These are phyloP conservation scores for Cuculus canorus DNA, from an alignment of 2,797 vertebrate species.

Conservation along the genomic window DNA sequence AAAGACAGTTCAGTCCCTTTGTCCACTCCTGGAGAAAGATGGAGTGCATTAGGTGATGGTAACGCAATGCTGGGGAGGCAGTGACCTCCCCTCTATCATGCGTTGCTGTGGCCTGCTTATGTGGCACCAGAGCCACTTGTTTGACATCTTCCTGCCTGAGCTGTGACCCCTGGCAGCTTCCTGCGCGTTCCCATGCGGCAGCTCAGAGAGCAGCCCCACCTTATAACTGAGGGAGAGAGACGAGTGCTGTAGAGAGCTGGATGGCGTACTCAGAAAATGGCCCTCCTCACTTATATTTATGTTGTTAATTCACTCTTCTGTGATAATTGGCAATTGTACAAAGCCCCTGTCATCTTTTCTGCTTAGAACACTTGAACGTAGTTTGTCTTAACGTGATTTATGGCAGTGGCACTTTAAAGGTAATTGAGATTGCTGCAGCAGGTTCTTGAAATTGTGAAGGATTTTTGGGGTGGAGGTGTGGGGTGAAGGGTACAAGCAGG, in stretches of 20 bases:
- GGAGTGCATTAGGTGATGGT: not conserved
- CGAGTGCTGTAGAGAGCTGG: not conserved
- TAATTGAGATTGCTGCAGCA: slow-evolving; percentile 50
- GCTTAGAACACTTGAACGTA: not conserved
- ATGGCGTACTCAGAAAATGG: not conserved
- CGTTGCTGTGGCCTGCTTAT: too few relatives aligned
- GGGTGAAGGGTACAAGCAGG: not conserved
- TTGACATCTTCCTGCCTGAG: not conserved
- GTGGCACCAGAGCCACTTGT: not conserved
- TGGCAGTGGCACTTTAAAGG: not conserved
- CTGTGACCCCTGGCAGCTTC: not conserved
- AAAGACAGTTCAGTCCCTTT: not conserved
- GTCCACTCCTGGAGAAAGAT: not conserved
- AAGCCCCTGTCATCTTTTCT: not conserved
- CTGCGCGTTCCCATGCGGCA: fast-evolving
- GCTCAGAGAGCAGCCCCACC: not conserved
- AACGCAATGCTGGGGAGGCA: not conserved
- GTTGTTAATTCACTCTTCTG: slow-evolving; percentile 30
- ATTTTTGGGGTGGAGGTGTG: not conserved
- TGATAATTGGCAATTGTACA: not conserved
- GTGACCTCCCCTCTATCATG: not conserved
- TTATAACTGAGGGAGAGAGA: not conserved
- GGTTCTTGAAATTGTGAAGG: not conserved
- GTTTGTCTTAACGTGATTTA: slow-evolving; percentile 25
- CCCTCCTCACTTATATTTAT: slow-evolving; percentile 39